Percentiles rank a stretch among this genome's conserved stretches.
phyloP scores from a whole-genome alignment of 1,140 invertebrate genomes.

The Nasonia longicornis region DNA sequence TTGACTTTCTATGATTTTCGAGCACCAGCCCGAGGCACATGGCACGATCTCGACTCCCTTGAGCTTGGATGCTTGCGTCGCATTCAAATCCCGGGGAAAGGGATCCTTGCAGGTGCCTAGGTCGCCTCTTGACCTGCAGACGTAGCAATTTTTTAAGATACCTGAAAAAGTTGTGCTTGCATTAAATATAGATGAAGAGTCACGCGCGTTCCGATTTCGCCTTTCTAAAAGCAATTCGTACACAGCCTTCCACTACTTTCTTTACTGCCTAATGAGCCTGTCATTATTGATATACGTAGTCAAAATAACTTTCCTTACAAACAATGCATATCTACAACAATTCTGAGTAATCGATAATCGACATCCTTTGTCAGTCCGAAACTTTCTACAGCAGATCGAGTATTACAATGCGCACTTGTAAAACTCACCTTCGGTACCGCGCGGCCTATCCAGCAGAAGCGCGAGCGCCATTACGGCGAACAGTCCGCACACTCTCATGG shows the following conservation, averaged over 20 bases:
- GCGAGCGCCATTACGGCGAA: neutral
- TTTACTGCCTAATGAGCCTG: too few relatives aligned
- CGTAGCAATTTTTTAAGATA: conserved; percentile 78
- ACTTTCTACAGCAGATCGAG: too few relatives aligned
- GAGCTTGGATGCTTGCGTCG: conserved; percentile 58
- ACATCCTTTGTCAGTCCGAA: too few relatives aligned
- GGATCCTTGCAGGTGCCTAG: conserved; percentile 90
- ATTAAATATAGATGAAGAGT: too few relatives aligned
- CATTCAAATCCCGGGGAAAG: conserved; percentile 77
- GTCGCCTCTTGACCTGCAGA: conserved; percentile 88
- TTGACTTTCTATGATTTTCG: conserved; percentile 87
- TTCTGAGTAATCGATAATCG: too few relatives aligned
- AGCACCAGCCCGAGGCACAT: conserved; percentile 93
- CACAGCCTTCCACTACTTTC: too few relatives aligned
- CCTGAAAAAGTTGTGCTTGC: conserved; percentile 59
- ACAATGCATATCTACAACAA: too few relatives aligned
- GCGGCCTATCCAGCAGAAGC: conserved; percentile 15
- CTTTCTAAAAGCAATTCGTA: too few relatives aligned
- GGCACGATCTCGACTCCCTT: conserved; percentile 81
- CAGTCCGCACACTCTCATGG: neutral
- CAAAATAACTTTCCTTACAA: too few relatives aligned
- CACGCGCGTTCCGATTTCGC: too few relatives aligned
- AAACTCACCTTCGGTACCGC: conserved; percentile 13
- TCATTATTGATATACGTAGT: too few relatives aligned
- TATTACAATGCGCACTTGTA: too few relatives aligned